These are phyloP conservation scores for Andrena trimmerana DNA, from an alignment of 2,888 invertebrate species.

Conservation along the genomic window DNA sequence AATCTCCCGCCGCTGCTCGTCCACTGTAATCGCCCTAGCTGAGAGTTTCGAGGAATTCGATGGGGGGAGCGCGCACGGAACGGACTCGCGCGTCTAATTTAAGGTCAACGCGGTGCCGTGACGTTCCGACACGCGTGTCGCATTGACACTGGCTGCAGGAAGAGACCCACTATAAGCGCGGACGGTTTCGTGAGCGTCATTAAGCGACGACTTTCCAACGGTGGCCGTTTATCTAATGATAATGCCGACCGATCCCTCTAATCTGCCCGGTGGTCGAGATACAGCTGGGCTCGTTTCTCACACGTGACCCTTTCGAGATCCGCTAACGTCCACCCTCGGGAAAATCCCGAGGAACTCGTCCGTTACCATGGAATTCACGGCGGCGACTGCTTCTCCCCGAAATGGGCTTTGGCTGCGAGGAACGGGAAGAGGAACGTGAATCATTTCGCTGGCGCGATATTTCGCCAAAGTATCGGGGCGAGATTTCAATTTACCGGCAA, in stretches of 20 bases:
- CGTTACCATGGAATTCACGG: conserved; percentile 46
- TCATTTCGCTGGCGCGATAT: conserved; percentile 38
- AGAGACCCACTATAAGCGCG: conserved; percentile 71
- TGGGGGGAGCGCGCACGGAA: conserved; percentile 34
- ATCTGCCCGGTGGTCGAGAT: conserved; percentile 45
- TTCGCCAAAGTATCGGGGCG: conserved; percentile 21
- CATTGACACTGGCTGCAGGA: conserved; percentile 78
- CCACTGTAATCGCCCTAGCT: neutral
- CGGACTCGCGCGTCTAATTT: conserved; percentile 67
- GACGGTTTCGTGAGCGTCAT: conserved; percentile 69
- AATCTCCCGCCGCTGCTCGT: neutral
- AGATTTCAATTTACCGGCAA: conserved; percentile 48
- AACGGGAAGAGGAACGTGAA: conserved; percentile 23
- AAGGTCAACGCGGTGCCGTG: conserved; percentile 74
- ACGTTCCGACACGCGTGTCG: conserved; percentile 68
- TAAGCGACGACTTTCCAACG: conserved; percentile 71
- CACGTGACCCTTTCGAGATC: conserved; percentile 19
- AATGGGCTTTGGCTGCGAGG: neutral
- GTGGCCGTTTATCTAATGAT: conserved; percentile 72
- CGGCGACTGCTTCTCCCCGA: conserved; percentile 35
- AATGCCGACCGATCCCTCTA: conserved; percentile 48
- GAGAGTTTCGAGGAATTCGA: conserved; percentile 37
- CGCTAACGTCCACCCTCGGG: neutral
- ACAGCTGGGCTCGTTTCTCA: conserved; percentile 49
- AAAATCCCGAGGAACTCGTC: neutral